A percentile compares a stretch with the other conserved stretches of the same genome.
Evolutionary conservation across 2,888 invertebrate species (phyloP).

Genomic region (Erebia aethiops): DNA sequence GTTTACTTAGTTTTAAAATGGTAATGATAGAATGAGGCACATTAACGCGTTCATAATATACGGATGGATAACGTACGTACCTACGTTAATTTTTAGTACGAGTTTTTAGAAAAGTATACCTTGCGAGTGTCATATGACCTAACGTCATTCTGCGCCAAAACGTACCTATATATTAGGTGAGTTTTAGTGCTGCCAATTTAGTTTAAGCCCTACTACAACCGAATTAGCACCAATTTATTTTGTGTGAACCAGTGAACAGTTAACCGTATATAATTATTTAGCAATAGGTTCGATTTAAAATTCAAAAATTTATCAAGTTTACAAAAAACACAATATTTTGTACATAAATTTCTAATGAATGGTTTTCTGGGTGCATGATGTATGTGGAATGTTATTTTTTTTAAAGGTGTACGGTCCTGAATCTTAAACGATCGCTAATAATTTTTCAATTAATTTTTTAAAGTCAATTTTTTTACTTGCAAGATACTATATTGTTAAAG

Average conservation of each 20-base stretch:
- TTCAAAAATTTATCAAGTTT: neutral
- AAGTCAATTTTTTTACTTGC: neutral
- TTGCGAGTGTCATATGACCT: too few relatives aligned
- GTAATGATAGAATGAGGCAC: too few relatives aligned
- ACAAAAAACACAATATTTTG: constrained; percentile 22
- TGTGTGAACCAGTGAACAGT: neutral
- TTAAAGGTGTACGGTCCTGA: neutral
- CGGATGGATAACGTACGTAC: too few relatives aligned
- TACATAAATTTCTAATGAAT: constrained; percentile 33
- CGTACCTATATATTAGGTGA: too few relatives aligned
- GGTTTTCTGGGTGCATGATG: constrained; percentile 37
- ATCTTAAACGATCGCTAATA: neutral
- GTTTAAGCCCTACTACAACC: neutral
- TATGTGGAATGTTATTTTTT: constrained; percentile 6
- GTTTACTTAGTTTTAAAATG: too few relatives aligned
- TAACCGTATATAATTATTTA: neutral
- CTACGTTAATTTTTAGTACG: too few relatives aligned
- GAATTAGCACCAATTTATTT: neutral
- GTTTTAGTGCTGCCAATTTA: neutral
- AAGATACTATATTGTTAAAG: neutral
- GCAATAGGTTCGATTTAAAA: neutral
- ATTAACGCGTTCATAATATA: too few relatives aligned
- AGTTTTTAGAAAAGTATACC: too few relatives aligned
- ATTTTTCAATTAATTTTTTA: neutral
- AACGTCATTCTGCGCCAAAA: too few relatives aligned